A percentile compares a stretch with the other conserved stretches of the same genome.
These are phyloP conservation scores for Meteorus colon DNA, from an alignment of 2,888 invertebrate species.

Conservation along the genomic window DNA sequence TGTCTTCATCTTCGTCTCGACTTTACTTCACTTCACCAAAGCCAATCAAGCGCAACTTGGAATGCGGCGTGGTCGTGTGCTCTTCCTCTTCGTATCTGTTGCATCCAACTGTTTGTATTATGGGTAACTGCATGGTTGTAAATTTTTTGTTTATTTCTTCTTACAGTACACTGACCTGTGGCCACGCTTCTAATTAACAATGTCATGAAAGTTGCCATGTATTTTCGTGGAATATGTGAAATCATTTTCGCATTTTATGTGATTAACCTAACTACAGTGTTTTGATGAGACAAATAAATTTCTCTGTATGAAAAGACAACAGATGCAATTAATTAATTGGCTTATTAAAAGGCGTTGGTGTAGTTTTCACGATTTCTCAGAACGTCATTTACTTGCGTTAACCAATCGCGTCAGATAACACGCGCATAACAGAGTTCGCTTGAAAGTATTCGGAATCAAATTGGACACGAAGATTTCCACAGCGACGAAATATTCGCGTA, in stretches of 20 bases:
- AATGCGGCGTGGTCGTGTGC: constrained; percentile 61
- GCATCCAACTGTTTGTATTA: constrained; percentile 14
- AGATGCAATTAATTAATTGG: constrained; percentile 64
- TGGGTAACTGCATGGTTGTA: neutral
- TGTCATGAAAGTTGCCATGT: neutral
- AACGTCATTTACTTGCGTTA: constrained; percentile 25
- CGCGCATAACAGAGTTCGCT: constrained; percentile 42
- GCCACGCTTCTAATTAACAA: neutral
- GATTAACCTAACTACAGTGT: neutral
- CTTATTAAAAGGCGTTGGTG: constrained; percentile 57
- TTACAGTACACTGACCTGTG: constrained; percentile 6
- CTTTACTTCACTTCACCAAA: constrained; percentile 56
- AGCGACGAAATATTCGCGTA: constrained; percentile 54
- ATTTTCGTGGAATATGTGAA: constrained; percentile 15
- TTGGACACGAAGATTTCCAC: constrained; percentile 13
- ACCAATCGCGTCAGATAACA: constrained; percentile 51
- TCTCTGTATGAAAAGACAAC: neutral
- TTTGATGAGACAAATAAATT: neutral
- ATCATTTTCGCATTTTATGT: neutral
- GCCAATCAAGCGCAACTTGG: constrained; percentile 67
- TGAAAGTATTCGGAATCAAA: constrained; percentile 5
- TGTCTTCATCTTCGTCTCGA: constrained; percentile 10
- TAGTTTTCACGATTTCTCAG: constrained; percentile 50
- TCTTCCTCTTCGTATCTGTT: constrained; percentile 39
- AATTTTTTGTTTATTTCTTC: neutral